Base-by-base conservation (phyloP, 2,888 invertebrate species). In the Mesoligia furuncula region DNA sequence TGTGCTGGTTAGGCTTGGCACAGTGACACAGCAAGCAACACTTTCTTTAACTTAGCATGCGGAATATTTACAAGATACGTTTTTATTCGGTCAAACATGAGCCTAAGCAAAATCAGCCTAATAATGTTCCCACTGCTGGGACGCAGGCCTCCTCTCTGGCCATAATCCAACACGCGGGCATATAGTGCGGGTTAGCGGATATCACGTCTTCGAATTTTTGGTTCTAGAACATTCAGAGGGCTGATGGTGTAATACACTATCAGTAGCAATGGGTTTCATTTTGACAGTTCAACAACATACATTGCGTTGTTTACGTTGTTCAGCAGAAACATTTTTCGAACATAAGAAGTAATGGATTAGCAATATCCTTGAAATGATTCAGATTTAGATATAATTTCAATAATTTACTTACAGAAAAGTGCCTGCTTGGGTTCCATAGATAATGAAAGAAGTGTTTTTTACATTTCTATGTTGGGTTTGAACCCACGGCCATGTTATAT, bases 21-120 rank as follows among this genome's bases (percentile, higher is more conserved):
- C 59, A 81, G 69, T 80, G 59, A 65, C 72, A 80, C 17, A 39
- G 67, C 71, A 48, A 66, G 31, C 67, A 36, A 27, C 48, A 59
- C 84, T 85, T 81, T 84, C 84, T 75, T 79, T 65, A 61, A 74
- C 73, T 82, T 70, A 51, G 17, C 42, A 45, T 54, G 62, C 24
- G 2, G 45, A 72, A 66, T 71, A 42, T 31, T 74, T 31, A 42
- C 27, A 20, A 74, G 17, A 15, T 68, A 27, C 15, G 5, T 66
- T 62, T 62, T 62, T 36, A 36, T 36, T 62, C 20, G 20, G 31
- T 62, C 20, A 59, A 59, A n/a, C 13, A 11, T 11, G n/a, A n/a
- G n/a, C n/a, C n/a, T n/a, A 27, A 31, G 17, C 17, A 7, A 31
- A 59, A 27, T 27, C 57, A 59, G 15, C 15, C 15, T 15, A 45